These are phyloP conservation scores for Brachyhypopomus occidentalis DNA, from an alignment of 2,113 vertebrate species.

Conservation along the genomic window DNA sequence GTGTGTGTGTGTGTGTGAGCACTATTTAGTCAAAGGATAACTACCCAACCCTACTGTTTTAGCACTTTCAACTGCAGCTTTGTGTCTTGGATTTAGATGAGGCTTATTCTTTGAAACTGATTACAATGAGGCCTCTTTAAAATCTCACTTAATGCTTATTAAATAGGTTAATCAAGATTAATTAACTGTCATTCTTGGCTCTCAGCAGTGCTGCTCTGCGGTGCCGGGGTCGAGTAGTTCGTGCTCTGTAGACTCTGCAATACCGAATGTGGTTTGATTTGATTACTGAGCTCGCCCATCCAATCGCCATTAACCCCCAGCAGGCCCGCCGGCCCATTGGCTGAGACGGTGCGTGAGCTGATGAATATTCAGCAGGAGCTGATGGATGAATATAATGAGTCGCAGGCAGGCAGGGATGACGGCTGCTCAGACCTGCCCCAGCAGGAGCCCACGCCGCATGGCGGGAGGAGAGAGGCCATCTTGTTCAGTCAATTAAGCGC, in stretches of 20 bases:
- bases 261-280: constrained; percentile 50
- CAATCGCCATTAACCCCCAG: constrained; percentile 58
- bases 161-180: constrained; percentile 58
- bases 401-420: constrained; percentile 35
- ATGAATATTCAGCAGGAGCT: constrained; percentile 59
- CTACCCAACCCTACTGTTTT: constrained; percentile 43
- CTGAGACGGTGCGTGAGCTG: constrained; percentile 27
- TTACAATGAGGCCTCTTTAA: constrained; percentile 56
- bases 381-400: constrained; percentile 49
- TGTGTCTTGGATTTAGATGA: constrained; percentile 41
- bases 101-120: constrained; percentile 53
- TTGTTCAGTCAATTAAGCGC: constrained; percentile 50
- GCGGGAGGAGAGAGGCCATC: constrained; percentile 45
- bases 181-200: constrained; percentile 54
- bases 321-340: constrained; percentile 49
- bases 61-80: constrained; percentile 19
- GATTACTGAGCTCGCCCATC: constrained; percentile 53
- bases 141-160: constrained; percentile 57
- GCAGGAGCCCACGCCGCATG: constrained; percentile 27
- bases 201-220: constrained; percentile 21
- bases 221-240: constrained; percentile 25
- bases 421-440: constrained; percentile 37
- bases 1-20: constrained; percentile 12
- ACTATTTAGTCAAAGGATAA: constrained; percentile 41
- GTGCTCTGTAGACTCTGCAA: constrained; percentile 24